These are phyloP conservation scores for Microtus pennsylvanicus DNA, from an alignment of 2,113 vertebrate species.

Conservation along the genomic window DNA sequence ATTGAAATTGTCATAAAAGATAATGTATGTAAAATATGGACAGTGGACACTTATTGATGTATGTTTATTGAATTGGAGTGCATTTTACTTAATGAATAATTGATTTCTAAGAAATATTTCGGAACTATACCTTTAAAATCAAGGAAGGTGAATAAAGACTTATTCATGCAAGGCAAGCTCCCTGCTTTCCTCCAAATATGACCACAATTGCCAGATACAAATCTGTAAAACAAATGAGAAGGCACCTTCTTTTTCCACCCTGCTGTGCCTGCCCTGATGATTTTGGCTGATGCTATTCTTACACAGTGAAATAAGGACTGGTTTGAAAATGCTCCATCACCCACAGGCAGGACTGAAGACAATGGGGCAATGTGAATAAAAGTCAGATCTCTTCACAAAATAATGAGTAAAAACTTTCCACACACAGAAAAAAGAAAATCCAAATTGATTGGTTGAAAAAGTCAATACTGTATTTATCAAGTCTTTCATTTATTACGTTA, in stretches of 20 bases:
- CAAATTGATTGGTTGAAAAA: background rate
- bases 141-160: background rate
- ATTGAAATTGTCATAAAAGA: constrained; percentile 7
- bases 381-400: constrained; percentile 8
- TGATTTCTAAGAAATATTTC: background rate
- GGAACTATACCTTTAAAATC: background rate
- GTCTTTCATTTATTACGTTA: constrained; percentile 23
- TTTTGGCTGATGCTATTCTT: background rate
- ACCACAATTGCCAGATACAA: background rate
- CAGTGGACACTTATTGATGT: background rate
- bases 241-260: background rate
- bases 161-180: background rate
- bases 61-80: background rate
- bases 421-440: background rate
- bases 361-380: background rate
- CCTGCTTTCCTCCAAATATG: background rate
- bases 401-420: background rate
- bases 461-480: background rate
- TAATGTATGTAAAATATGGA: constrained; percentile 15
- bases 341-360: background rate
- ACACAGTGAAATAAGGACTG: background rate
- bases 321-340: background rate
- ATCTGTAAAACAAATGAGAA: background rate
- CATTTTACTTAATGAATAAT: constrained; percentile 45
- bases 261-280: background rate